These are phyloP conservation scores for Thereva nobilitata DNA, from an alignment of 2,888 invertebrate species.

Conservation along the genomic window DNA sequence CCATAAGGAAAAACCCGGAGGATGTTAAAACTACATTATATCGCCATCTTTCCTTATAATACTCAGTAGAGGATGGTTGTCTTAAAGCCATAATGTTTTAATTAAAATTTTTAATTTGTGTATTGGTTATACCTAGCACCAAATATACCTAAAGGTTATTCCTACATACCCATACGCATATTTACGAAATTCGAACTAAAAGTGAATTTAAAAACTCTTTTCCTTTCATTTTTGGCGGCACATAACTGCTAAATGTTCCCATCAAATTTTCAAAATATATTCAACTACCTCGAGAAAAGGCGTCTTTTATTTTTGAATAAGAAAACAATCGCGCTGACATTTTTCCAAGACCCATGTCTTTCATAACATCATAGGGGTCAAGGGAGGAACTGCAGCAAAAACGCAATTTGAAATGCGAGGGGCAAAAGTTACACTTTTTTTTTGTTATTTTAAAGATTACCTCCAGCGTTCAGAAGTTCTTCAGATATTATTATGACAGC, in stretches of 20 bases:
- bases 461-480: neutral
- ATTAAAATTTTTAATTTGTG: too few species aligned
- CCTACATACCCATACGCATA: too few species aligned
- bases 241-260: constrained; percentile 9
- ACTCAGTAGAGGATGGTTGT: too few species aligned
- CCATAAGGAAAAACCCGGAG: too few species aligned
- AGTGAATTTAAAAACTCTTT: too few species aligned
- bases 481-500: constrained; percentile 14
- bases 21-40: too few species aligned
- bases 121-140: too few species aligned
- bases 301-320: constrained; percentile 10
- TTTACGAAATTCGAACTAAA: too few species aligned
- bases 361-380: neutral
- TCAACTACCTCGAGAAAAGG: neutral
- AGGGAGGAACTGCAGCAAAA: constrained; percentile 5
- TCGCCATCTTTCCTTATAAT: too few species aligned
- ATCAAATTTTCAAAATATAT: constrained; percentile 7
- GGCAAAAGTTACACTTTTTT: neutral
- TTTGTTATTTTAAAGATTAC: constrained; percentile 7
- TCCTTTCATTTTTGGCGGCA: neutral
- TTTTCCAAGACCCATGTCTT: constrained; percentile 3
- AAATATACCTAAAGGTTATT: too few species aligned
- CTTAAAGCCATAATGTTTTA: too few species aligned
- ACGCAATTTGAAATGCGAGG: neutral
- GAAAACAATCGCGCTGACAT: constrained; percentile 28